Percentiles rank a stretch among this genome's conserved stretches.
Evolutionary conservation across 2,888 invertebrate genomes (phyloP).

Genomic region (Megamerina dolium): DNA sequence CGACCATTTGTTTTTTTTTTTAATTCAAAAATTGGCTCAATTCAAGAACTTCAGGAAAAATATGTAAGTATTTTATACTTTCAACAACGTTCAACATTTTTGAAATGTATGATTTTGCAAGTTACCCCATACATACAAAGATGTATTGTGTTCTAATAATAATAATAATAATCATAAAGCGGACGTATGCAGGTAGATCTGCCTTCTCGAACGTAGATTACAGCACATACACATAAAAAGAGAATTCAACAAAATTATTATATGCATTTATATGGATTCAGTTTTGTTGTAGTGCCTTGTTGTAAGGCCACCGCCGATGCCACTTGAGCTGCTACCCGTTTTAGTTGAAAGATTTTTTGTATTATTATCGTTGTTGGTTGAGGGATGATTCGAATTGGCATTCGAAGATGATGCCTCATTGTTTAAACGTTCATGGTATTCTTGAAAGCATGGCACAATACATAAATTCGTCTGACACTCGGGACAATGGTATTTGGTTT

Average conservation of each 20-base stretch:
- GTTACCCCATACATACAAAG: too few species aligned
- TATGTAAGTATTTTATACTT: too few species aligned
- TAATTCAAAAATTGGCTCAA: too few species aligned
- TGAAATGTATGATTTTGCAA: too few species aligned
- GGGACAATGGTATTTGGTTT: conserved; percentile 86
- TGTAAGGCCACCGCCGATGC: conserved; percentile 18
- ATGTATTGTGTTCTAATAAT: too few species aligned
- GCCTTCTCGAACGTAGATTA: too few species aligned
- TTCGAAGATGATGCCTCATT: conserved; percentile 34
- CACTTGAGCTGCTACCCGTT: conserved; percentile 15
- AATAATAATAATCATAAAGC: too few species aligned
- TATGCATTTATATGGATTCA: conserved; percentile 43
- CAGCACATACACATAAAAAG: too few species aligned
- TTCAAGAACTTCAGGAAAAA: too few species aligned
- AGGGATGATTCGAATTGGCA: conserved; percentile 9
- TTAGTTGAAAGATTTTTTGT: conserved; percentile 20
- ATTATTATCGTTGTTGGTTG: conserved; percentile 21
- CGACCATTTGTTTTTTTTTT: too few species aligned
- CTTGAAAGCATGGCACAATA: conserved; percentile 85
- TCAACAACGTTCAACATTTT: too few species aligned
- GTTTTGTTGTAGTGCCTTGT: conserved; percentile 45
- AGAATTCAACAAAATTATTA: not conserved
- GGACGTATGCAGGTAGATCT: too few species aligned
- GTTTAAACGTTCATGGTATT: conserved; percentile 65
- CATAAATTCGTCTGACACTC: conserved; percentile 85